phyloP scores from a whole-genome alignment of 2,113 vertebrate genomes.

The Uria aalge region DNA sequence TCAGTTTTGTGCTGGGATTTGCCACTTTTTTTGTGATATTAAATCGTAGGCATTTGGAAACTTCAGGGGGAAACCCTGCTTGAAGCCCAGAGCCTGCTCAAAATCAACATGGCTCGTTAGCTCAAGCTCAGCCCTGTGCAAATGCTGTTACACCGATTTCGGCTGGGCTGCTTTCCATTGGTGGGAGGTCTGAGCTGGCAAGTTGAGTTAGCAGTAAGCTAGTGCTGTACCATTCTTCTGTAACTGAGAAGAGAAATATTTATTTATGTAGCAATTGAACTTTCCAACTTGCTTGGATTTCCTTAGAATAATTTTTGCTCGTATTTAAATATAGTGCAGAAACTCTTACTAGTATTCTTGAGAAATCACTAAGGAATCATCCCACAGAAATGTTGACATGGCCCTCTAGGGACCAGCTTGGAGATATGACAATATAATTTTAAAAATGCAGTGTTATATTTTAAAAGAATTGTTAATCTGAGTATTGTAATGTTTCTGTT shows the following conservation, averaged over 20 bases:
- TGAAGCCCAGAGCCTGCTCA: background rate
- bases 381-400: background rate
- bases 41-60: background rate
- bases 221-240: background rate
- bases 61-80: background rate
- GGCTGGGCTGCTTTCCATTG: background rate
- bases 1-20: background rate
- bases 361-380: background rate
- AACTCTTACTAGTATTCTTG: background rate
- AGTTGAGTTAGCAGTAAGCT: background rate
- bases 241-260: background rate
- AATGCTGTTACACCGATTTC: background rate
- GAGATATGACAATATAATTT: background rate
- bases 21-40: background rate
- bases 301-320: background rate
- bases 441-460: background rate
- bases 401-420: background rate
- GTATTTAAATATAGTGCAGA: background rate
- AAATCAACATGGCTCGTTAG: background rate
- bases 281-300: background rate
- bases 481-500: background rate
- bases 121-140: background rate
- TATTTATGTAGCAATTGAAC: background rate
- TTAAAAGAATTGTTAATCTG: background rate
- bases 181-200: background rate